Evolutionary conservation across 1,140 invertebrate species (phyloP).

Genomic region (Pseudomyrmex sp.): DNA sequence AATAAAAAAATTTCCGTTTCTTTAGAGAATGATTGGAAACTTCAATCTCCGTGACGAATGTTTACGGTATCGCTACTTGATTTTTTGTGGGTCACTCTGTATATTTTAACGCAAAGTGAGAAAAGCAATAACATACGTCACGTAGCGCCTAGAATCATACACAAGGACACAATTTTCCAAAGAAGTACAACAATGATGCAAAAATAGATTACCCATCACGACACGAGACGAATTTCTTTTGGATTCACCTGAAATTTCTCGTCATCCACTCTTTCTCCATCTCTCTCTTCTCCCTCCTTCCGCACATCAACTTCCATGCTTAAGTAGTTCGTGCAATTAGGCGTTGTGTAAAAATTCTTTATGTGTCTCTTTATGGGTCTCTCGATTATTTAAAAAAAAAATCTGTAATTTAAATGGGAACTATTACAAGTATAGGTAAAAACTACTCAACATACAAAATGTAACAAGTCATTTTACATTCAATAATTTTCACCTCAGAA

Average conservation of each 20-base stretch:
- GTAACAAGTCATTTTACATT: constrained; percentile 10
- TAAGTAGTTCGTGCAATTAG: constrained; percentile 59
- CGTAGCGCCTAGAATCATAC: constrained; percentile 72
- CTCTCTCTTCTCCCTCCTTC: neutral
- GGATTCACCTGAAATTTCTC: constrained; percentile 31
- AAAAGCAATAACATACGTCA: constrained; percentile 77
- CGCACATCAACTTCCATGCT: constrained; percentile 17
- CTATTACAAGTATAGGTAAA: neutral
- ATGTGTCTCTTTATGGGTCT: too few relatives aligned
- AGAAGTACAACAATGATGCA: constrained; percentile 80
- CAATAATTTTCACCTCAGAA: neutral
- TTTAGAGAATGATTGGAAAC: neutral
- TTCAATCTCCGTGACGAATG: constrained; percentile 4
- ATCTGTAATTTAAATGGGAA: neutral
- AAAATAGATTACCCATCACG: constrained; percentile 76
- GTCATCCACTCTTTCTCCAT: neutral
- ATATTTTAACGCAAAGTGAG: constrained; percentile 73
- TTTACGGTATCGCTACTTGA: neutral
- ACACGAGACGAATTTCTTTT: constrained; percentile 52
- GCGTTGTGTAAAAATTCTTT: constrained; percentile 29
- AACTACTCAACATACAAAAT: constrained; percentile 1
- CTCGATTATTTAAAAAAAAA: neutral
- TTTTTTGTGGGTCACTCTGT: constrained; percentile 58
- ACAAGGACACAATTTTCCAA: constrained; percentile 80
- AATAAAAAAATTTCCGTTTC: neutral